These are phyloP conservation scores for Oscheius onirici DNA, from an alignment of 2,888 invertebrate species.

Conservation along the genomic window DNA sequence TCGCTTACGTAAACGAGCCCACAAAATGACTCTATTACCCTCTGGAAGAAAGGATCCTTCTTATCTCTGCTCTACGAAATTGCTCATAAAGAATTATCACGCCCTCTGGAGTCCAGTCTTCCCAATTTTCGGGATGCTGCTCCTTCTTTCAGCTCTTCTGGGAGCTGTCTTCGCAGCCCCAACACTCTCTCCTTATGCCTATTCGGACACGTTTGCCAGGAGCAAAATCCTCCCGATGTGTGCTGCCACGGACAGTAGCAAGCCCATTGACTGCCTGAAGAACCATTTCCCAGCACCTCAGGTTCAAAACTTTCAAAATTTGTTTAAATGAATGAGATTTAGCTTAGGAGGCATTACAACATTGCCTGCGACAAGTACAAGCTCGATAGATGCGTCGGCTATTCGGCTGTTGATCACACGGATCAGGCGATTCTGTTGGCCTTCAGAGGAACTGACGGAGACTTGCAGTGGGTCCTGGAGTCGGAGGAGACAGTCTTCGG, in stretches of 20 bases:
- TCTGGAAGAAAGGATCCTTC: too few relatives aligned
- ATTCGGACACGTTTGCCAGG: constrained; percentile 51
- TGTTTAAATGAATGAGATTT: constrained; percentile 3
- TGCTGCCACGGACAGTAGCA: constrained; percentile 50
- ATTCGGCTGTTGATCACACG: constrained; percentile 41
- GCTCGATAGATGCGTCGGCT: constrained; percentile 42
- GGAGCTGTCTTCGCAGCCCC: background rate
- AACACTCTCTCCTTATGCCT: constrained; percentile 29
- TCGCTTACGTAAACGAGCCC: too few relatives aligned
- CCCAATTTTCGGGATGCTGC: background rate
- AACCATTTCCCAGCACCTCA: constrained; percentile 34
- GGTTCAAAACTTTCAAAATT: background rate
- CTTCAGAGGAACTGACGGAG: constrained; percentile 45
- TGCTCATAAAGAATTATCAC: too few relatives aligned
- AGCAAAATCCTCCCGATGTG: constrained; percentile 51
- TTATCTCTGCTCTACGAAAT: too few relatives aligned
- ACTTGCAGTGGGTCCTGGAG: constrained; percentile 40
- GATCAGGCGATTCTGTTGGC: constrained; percentile 45
- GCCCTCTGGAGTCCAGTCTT: too few relatives aligned
- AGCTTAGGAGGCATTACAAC: constrained; percentile 36
- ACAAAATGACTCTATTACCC: too few relatives aligned
- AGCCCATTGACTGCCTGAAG: constrained; percentile 47
- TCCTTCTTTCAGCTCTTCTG: background rate
- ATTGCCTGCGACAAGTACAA: constrained; percentile 40
- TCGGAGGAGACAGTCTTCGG: constrained; percentile 39